Evolutionary conservation across 2,888 invertebrate species (phyloP).

Genomic region (Ligdia adustata): DNA sequence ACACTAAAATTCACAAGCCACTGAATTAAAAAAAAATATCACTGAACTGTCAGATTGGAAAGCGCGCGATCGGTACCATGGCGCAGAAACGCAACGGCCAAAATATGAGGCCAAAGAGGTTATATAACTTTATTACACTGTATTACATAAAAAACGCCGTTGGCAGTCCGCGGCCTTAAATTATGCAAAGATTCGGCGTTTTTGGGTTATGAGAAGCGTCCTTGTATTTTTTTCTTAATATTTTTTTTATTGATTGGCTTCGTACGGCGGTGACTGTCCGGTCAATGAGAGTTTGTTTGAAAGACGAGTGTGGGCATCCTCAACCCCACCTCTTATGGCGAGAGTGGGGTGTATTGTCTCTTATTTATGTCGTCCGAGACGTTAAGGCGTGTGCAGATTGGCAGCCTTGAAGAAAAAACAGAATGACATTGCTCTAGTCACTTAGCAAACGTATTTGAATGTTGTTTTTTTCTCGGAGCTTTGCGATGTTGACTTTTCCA

Average conservation of each 20-base stretch:
- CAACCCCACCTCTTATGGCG: slow-evolving; percentile 9
- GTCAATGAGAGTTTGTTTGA: slow-evolving; percentile 13
- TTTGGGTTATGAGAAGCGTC: slow-evolving; percentile 57
- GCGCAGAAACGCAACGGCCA: slow-evolving; percentile 65
- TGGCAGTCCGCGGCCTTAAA: slow-evolving; percentile 42
- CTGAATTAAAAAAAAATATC: slow-evolving; percentile 45
- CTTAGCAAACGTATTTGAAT: neutral
- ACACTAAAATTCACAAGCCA: slow-evolving; percentile 16
- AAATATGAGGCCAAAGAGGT: slow-evolving; percentile 77
- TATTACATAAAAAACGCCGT: slow-evolving; percentile 78
- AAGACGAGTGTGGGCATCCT: neutral
- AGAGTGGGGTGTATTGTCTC: slow-evolving; percentile 14
- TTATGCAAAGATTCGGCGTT: slow-evolving; percentile 44
- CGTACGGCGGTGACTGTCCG: slow-evolving; percentile 8
- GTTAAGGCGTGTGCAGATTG: slow-evolving; percentile 3
- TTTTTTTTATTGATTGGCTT: slow-evolving; percentile 9
- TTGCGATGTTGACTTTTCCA: too few species aligned
- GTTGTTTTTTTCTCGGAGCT: too few species aligned
- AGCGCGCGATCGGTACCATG: slow-evolving; percentile 55
- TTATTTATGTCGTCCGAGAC: slow-evolving; percentile 12
- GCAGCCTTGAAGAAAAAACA: neutral
- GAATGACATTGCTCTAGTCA: neutral
- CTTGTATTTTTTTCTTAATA: slow-evolving; percentile 13
- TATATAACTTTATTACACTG: slow-evolving; percentile 74
- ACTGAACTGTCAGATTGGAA: slow-evolving; percentile 45